phyloP scores from a whole-genome alignment of 1,140 invertebrate species.

The Sarcophaga bullata region DNA sequence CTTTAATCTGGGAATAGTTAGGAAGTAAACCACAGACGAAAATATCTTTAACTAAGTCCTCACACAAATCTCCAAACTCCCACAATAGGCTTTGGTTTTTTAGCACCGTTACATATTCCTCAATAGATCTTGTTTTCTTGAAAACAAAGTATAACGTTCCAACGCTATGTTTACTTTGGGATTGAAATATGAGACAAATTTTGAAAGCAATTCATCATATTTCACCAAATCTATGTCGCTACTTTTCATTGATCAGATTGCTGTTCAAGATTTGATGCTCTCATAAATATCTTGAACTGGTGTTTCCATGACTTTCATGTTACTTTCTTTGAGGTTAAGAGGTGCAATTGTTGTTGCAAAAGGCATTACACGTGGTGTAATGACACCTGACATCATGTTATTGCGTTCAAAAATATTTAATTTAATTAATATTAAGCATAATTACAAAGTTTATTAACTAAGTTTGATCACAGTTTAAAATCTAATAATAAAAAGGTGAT shows the following conservation, averaged over 20 bases:
- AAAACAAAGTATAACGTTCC: constrained; percentile 52
- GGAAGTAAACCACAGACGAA: neutral
- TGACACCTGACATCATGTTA: neutral
- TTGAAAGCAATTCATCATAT: constrained; percentile 6
- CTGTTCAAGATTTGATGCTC: constrained; percentile 23
- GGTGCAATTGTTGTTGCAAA: neutral
- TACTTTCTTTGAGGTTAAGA: constrained; percentile 2
- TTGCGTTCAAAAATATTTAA: neutral
- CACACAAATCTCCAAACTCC: neutral
- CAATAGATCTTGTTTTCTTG: constrained; percentile 3
- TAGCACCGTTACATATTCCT: neutral
- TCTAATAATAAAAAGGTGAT: too few relatives aligned
- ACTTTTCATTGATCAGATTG: constrained; percentile 34
- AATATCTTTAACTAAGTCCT: neutral
- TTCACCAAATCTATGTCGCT: constrained; percentile 32
- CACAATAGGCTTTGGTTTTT: neutral
- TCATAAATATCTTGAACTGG: constrained; percentile 29
- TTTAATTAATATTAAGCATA: too few relatives aligned
- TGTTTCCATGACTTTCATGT: constrained; percentile 31
- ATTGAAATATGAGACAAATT: constrained; percentile 44
- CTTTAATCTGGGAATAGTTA: neutral
- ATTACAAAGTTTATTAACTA: too few relatives aligned
- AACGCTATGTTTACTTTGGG: constrained; percentile 51
- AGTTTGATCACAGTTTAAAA: too few relatives aligned
- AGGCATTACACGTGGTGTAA: neutral